Base-by-base conservation (phyloP, 2,888 invertebrate genomes). In the Plusia festucae region DNA sequence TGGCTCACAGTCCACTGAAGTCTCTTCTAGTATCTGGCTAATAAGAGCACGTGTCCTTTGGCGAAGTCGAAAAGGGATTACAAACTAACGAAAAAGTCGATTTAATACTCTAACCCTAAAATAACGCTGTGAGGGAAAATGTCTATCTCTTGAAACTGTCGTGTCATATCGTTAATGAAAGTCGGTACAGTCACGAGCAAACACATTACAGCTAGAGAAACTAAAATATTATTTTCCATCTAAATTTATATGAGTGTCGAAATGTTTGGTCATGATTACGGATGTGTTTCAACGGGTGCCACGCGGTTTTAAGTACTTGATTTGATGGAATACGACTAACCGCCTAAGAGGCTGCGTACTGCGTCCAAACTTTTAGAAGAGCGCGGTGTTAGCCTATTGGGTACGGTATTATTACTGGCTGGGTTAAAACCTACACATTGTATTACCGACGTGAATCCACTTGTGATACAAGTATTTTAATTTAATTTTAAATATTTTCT, bases 111-210 rank as follows among this genome's bases (percentile, higher is more conserved):
- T 49, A 18, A 49, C 46, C 18, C 46, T 20, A 20, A 49, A 49
- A 49, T 49, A 20, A 18, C 18, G 46, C 9, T 11, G 44, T 9
- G 44, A 20, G 24, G 24, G 15, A 51, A 51, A 24, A 22, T 52
- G 22, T 52, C 34, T 32, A 15, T 54, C 22, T 56, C 44, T n/a
- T 44, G 54, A 55, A 56, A 56, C 53, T 30, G n/a, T 22, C 16
- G 22, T 53, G 59, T 68, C 27, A 62, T 68, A 59, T n/a, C 27
- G 55, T 30, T 73, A 69, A 69, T 62, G 53, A 59, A 69, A 56
- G 2, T 53, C 18, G 24, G 16, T 52, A 18, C 46, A 49, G 18
- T 49, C 46, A 18, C 20, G 46, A 4, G 9, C 46, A 18, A 49
- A 49, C 9, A 18, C n/a, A 34, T 34, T 34, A 34, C 15, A n/a